phyloP scores from a whole-genome alignment of 2,797 vertebrate species.

The Galago senegalensis region DNA sequence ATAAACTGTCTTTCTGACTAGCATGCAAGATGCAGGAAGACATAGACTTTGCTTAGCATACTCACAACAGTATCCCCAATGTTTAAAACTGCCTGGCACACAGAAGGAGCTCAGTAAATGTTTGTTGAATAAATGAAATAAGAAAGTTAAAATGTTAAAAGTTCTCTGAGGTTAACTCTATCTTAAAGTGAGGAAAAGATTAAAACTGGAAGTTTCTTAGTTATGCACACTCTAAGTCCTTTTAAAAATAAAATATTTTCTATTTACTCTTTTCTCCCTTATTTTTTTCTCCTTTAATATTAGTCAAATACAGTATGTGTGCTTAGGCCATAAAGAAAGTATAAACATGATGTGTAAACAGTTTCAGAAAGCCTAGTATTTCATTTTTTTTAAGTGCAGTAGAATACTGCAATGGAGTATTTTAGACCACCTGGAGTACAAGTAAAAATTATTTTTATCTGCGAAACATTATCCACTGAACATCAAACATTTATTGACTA shows the following conservation, averaged over 20 bases:
- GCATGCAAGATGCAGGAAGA: neutral
- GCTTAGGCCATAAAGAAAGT: slow-evolving; percentile 5
- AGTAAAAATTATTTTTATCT: slow-evolving; percentile 16
- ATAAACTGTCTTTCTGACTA: neutral
- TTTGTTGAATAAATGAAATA: neutral
- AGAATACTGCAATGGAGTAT: neutral
- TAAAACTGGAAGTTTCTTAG: slow-evolving; percentile 32
- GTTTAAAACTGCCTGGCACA: slow-evolving; percentile 8
- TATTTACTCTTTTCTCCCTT: neutral
- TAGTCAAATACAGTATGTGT: neutral
- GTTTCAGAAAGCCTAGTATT: slow-evolving; percentile 14
- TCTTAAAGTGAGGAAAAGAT: neutral
- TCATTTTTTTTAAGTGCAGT: neutral
- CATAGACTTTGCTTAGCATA: neutral
- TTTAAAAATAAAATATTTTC: slow-evolving; percentile 6
- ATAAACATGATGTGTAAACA: neutral
- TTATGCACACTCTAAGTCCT: neutral
- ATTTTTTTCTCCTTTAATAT: neutral
- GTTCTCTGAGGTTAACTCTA: slow-evolving; percentile 46
- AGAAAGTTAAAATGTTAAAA: slow-evolving; percentile 6
- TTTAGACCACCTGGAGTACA: neutral
- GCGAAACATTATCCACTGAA: neutral
- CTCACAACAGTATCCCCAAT: neutral
- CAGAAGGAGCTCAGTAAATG: neutral
- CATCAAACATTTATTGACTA: neutral